Conservation (phyloP, 2,113 vertebrate species). For the Scomber scombrus region DNA sequence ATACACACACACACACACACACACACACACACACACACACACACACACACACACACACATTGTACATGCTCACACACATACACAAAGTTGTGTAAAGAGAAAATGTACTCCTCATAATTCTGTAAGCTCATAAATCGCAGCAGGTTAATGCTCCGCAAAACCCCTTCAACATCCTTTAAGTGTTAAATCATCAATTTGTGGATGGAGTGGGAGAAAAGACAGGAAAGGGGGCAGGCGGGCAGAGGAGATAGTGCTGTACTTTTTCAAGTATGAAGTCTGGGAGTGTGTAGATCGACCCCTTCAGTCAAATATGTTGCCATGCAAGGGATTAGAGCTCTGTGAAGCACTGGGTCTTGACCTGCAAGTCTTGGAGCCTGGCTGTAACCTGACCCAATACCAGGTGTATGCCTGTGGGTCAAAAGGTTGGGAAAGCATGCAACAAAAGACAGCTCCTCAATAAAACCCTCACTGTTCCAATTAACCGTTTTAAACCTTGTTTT, state of each 20-base stretch:
- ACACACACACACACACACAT: slow-evolving; percentile 20
- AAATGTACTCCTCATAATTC: slow-evolving; percentile 82
- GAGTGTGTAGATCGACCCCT: slow-evolving; percentile 69
- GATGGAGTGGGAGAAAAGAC: slow-evolving; percentile 59
- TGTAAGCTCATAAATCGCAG: slow-evolving; percentile 81
- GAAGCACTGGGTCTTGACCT: slow-evolving; percentile 92
- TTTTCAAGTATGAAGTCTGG: slow-evolving; percentile 72
- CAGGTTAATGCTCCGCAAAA: slow-evolving; percentile 82
- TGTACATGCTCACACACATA: slow-evolving; percentile 50
- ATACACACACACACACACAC: slow-evolving; percentile 12
- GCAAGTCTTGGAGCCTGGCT: slow-evolving; percentile 84
- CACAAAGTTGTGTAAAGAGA: slow-evolving; percentile 67
- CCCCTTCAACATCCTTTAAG: slow-evolving; percentile 79
- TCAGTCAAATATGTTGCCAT: slow-evolving; percentile 84
- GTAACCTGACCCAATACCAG: slow-evolving; percentile 96
- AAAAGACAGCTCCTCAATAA: slow-evolving; percentile 84
- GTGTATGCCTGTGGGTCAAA: slow-evolving; percentile 96
- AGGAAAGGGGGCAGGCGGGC: slow-evolving; percentile 37
- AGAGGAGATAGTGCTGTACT: slow-evolving; percentile 64
- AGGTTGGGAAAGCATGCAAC: slow-evolving; percentile 85
- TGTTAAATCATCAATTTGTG: slow-evolving; percentile 83
- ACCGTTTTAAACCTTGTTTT: slow-evolving; percentile 78
- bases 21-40: slow-evolving; percentile 29
- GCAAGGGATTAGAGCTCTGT: slow-evolving; percentile 87
- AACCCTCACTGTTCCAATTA: slow-evolving; percentile 83